These are phyloP conservation scores for Acomys russatus DNA, from an alignment of 2,797 vertebrate species.

Conservation along the genomic window DNA sequence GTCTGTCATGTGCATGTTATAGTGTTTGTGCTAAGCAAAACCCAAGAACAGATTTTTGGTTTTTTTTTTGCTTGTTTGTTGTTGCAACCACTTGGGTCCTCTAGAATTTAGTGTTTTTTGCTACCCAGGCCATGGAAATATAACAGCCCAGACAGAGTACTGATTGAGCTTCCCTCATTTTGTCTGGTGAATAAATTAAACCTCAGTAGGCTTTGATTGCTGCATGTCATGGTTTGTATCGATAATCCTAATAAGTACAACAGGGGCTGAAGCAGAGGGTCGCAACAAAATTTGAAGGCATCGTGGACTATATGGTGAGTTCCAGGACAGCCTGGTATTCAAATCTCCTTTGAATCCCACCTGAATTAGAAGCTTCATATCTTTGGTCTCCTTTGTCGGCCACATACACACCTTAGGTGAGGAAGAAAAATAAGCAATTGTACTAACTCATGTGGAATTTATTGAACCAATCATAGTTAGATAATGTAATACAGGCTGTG, in stretches of 20 bases:
- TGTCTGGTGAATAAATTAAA: not conserved
- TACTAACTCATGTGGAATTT: not conserved
- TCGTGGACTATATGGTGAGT: not conserved
- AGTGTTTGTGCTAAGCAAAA: not conserved
- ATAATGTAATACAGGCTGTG: not conserved
- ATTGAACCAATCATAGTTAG: not conserved
- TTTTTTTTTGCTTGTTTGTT: not conserved
- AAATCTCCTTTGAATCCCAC: too few species aligned
- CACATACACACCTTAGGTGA: not conserved
- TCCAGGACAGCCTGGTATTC: too few species aligned
- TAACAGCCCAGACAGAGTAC: not conserved
- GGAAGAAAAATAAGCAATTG: not conserved
- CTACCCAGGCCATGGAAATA: not conserved
- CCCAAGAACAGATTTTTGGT: not conserved
- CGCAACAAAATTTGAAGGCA: not conserved
- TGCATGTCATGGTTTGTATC: not conserved
- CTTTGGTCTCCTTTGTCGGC: not conserved
- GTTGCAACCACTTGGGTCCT: not conserved
- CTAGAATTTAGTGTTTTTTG: not conserved
- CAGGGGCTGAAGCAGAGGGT: not conserved
- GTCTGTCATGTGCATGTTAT: not conserved
- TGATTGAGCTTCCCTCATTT: not conserved
- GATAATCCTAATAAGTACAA: too few species aligned
- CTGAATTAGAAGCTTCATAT: not conserved
- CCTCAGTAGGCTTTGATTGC: not conserved